phyloP scores from a whole-genome alignment of 1,140 invertebrate genomes.

The Drosophila kanapiae region DNA sequence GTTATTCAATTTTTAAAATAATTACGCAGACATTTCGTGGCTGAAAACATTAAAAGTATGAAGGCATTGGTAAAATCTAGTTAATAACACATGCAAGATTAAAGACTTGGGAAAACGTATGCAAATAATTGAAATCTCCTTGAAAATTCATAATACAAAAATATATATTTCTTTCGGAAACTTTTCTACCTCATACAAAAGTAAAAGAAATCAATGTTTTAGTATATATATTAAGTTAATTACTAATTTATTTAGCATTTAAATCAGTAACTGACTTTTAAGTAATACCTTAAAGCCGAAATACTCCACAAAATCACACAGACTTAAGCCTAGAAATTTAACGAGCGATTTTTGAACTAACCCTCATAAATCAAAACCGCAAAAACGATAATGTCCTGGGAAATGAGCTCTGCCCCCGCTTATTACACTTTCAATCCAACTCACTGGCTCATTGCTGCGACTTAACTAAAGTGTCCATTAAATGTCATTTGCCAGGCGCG shows the following conservation, averaged over 20 bases:
- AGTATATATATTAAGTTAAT: not conserved
- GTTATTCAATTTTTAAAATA: not conserved
- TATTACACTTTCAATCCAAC: conserved; percentile 42
- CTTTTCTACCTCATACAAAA: no score
- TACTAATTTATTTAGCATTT: not conserved
- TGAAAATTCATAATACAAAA: no score
- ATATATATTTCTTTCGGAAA: no score
- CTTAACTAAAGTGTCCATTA: conserved; percentile 43
- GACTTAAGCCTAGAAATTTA: not conserved
- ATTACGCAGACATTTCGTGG: no score
- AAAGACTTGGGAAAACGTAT: not conserved
- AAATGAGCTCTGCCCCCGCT: conserved; percentile 19
- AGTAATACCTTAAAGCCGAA: no score
- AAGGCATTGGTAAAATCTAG: not conserved
- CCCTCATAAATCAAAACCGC: conserved; percentile 12
- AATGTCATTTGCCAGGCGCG: conserved; percentile 50
- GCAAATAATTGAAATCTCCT: no score
- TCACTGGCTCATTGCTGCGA: not conserved
- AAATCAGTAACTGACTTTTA: not conserved
- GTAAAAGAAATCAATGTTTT: no score
- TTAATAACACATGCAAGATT: not conserved
- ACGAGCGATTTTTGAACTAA: not conserved
- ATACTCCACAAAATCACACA: no score
- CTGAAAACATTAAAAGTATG: no score
- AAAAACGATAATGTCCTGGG: conserved; percentile 7